Conservation (phyloP, 1,140 invertebrate genomes). For the Plutomurus gul region DNA sequence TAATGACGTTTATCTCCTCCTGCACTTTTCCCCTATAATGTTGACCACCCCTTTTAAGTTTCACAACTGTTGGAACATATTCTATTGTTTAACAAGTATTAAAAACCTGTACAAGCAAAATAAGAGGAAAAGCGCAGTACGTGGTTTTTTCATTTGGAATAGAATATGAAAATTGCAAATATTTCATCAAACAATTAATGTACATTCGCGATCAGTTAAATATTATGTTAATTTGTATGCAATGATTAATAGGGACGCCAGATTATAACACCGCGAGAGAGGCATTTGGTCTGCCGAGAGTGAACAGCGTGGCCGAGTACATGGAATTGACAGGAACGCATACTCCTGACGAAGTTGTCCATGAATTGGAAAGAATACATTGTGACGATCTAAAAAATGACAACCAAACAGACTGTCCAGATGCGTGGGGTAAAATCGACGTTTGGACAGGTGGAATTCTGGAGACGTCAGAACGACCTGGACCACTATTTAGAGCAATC, state of each 20-base stretch:
- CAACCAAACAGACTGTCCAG: conserved; percentile 56
- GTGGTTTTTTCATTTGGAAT: too few relatives aligned
- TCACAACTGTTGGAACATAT: too few relatives aligned
- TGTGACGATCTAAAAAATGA: conserved; percentile 50
- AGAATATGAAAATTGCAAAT: too few relatives aligned
- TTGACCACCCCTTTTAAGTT: too few relatives aligned
- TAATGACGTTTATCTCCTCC: neutral
- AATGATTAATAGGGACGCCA: conserved; percentile 31
- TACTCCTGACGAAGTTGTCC: conserved; percentile 8
- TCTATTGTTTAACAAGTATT: too few relatives aligned
- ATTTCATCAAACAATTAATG: too few relatives aligned
- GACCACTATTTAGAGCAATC: conserved; percentile 65
- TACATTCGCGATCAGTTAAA: too few relatives aligned
- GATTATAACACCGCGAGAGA: conserved; percentile 68
- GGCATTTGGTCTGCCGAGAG: conserved; percentile 60
- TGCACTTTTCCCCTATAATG: too few relatives aligned
- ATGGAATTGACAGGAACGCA: conserved; percentile 55
- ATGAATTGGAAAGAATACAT: conserved; percentile 42
- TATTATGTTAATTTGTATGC: too few relatives aligned
- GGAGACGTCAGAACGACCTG: conserved; percentile 66
- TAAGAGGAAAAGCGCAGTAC: too few relatives aligned
- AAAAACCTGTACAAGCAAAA: too few relatives aligned
- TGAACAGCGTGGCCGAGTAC: conserved; percentile 56
- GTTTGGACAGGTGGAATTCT: conserved; percentile 72
- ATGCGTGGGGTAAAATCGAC: conserved; percentile 64